Percentiles rank a stretch among this genome's conserved stretches.
Evolutionary conservation across 2,888 invertebrate genomes (phyloP).

Genomic region (Caenorhabditis imperialis): DNA sequence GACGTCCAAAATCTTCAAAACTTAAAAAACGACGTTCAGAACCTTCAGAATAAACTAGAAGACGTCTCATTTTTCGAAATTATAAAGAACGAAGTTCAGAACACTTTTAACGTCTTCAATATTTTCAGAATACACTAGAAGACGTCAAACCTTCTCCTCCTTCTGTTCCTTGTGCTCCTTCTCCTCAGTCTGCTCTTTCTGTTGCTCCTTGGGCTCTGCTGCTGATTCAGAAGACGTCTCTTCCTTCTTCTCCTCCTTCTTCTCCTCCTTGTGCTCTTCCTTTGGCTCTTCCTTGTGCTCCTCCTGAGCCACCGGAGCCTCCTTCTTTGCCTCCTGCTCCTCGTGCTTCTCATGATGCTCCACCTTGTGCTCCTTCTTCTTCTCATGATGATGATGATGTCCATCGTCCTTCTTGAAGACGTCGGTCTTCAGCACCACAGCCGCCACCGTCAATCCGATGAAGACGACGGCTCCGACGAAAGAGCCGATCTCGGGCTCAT

Average conservation of each 20-base stretch:
- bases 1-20: too few relatives aligned
- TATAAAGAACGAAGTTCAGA: too few relatives aligned
- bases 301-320: not conserved
- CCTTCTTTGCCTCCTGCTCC: constrained; percentile 4
- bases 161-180: too few relatives aligned
- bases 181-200: too few relatives aligned
- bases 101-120: too few relatives aligned
- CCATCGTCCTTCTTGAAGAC: constrained; percentile 33
- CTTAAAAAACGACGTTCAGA: too few relatives aligned
- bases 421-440: constrained; percentile 56
- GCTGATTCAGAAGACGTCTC: constrained; percentile 3
- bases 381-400: constrained; percentile 13
- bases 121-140: too few relatives aligned
- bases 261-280: constrained; percentile 18
- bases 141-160: too few relatives aligned
- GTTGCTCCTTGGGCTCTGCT: too few relatives aligned
- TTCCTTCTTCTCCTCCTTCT: constrained; percentile 10
- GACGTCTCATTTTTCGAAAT: too few relatives aligned
- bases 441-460: constrained; percentile 58
- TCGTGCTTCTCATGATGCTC: constrained; percentile 10
- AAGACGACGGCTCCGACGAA: constrained; percentile 60
- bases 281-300: constrained; percentile 7
- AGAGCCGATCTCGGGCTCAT: constrained; percentile 53
- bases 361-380: constrained; percentile 7
- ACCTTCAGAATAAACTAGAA: too few relatives aligned